Evolutionary conservation across 2,113 vertebrate species (phyloP).

Genomic region (Barnardius zonarius): DNA sequence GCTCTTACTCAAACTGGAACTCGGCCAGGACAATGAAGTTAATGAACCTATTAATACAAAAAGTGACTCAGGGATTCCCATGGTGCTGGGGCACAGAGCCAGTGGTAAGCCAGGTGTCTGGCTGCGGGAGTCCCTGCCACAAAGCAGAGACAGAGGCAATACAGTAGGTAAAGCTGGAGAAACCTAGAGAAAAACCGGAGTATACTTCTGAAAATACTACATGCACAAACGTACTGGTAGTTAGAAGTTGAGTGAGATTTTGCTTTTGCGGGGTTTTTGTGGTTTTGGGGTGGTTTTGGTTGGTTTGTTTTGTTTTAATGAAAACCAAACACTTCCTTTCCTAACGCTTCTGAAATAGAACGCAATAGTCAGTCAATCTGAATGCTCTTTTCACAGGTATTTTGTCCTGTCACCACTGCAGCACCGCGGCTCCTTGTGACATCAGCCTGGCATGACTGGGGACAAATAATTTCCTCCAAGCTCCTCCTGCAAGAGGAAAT

Average conservation of each 20-base stretch:
- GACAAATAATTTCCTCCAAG: not conserved
- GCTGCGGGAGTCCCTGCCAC: rapidly evolving
- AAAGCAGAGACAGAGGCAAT: not conserved
- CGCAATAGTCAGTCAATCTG: not conserved
- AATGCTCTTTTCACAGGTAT: not conserved
- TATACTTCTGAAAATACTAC: not conserved
- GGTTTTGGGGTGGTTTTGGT: not conserved
- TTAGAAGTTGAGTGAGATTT: not conserved
- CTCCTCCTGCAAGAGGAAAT: not conserved
- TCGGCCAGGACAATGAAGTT: not conserved
- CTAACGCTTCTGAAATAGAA: not conserved
- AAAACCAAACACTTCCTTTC: not conserved
- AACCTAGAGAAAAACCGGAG: not conserved
- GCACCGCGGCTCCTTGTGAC: rapidly evolving
- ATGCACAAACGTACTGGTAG: not conserved
- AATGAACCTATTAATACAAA: not conserved
- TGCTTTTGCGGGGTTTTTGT: not conserved
- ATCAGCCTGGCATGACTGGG: rapidly evolving
- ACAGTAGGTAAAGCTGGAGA: not conserved
- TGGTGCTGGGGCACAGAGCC: rapidly evolving
- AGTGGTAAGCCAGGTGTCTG: not conserved
- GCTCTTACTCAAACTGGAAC: not conserved
- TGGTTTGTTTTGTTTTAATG: not conserved
- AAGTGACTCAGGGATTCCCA: not conserved
- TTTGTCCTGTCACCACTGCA: not conserved